Evolutionary conservation across 2,797 vertebrate species (phyloP), one percentile per base, ranked within the genome.

Genomic region (Myiothlypis coronata): DNA sequence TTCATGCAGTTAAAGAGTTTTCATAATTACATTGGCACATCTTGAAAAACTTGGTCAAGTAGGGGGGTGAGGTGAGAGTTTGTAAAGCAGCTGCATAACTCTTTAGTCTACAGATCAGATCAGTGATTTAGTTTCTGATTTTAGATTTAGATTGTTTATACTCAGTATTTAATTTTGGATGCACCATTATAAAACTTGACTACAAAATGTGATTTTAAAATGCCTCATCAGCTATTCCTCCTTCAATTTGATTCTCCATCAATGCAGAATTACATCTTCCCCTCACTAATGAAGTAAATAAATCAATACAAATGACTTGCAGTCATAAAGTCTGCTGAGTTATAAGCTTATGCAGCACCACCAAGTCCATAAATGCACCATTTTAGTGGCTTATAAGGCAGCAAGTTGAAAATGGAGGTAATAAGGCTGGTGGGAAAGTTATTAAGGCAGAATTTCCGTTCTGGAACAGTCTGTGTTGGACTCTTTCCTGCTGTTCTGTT

Each of bases 211-310:
- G 76, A 52, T 90, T 88, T 95, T 35, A 60, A 94, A 89, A 68
- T 71, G 55, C 47, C 47, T 90, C 9, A 89, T 93, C 80, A 84
- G 65, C 76, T 85, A 2, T 69, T 90, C 1, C 8, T 81, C 30
- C 55, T 90, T 91, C 76, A 94, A 2, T 91, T 91, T 17, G 4
- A 5, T 87, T 80, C 53, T 88, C 80, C 35, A 53, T 96, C 90
- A 81, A 6, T 72, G 83, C 11, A 2, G 63, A 93, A 94, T 95
- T 93, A 41, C 69, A 76, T 95, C 80, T 95, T 94, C 24, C 59
- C 22, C 23, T 83, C 20, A 2, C 32, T 95, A 79, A 94, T 90
- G 87, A 94, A 87, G 83, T 94, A 93, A 83, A 91, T 83, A 94
- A 90, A 94, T 95, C 55, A 1, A 91, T 95, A 94, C 32, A 93